Evolutionary conservation across 2,888 invertebrate genomes (phyloP).

Genomic region (Baccha elongata): DNA sequence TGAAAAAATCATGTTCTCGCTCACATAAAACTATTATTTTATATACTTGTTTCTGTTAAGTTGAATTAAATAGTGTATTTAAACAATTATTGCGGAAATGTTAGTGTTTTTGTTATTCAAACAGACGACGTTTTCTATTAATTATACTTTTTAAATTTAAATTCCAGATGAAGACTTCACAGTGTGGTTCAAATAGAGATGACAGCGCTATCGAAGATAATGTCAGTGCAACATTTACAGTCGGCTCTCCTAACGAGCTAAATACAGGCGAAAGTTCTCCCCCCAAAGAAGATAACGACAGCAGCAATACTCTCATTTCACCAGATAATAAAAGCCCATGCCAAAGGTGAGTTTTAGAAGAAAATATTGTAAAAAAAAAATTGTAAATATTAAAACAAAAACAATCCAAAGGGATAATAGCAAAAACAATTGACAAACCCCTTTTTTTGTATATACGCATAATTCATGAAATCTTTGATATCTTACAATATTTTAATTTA

Average conservation of each 20-base stretch:
- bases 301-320: constrained; percentile 87
- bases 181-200: constrained; percentile 63
- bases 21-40: too few species aligned
- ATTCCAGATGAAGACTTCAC: constrained; percentile 66
- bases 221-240: constrained; percentile 73
- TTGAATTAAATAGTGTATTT: too few species aligned
- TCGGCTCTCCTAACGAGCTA: constrained; percentile 69
- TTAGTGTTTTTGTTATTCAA: too few species aligned
- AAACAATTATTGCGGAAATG: too few species aligned
- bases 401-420: constrained; percentile 50
- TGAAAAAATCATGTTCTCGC: too few species aligned
- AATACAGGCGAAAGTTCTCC: constrained; percentile 77
- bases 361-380: background rate
- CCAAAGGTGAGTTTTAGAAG: constrained; percentile 84
- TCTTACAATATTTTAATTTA: constrained; percentile 15
- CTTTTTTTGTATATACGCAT: constrained; percentile 41
- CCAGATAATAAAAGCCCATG: constrained; percentile 88
- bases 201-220: constrained; percentile 68
- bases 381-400: constrained; percentile 59
- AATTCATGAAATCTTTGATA: constrained; percentile 24
- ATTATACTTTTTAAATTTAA: background rate
- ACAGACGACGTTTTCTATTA: too few species aligned
- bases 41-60: too few species aligned
- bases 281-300: constrained; percentile 88
- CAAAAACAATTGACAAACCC: constrained; percentile 44